phyloP scores from a whole-genome alignment of 2,113 vertebrate species.

The Bagarius yarrelli region DNA sequence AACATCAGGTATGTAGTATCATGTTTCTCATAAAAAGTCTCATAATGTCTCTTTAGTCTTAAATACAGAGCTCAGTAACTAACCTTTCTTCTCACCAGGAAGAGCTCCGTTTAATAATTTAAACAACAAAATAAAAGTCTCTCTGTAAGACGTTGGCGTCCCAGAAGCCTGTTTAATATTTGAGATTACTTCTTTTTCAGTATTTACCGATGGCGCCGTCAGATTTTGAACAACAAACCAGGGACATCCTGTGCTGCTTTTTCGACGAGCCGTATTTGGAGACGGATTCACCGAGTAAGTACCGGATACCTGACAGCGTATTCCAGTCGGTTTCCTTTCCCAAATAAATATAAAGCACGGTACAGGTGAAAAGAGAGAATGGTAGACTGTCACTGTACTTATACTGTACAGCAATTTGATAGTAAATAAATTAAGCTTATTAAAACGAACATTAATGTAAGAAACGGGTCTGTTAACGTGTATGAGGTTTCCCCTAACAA shows the following conservation, averaged over 20 bases:
- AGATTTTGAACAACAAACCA: background rate
- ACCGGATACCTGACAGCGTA: background rate
- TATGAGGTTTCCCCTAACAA: too few relatives aligned
- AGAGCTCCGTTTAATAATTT: background rate
- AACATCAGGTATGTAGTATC: background rate
- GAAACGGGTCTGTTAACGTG: background rate
- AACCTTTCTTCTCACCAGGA: background rate
- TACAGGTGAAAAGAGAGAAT: background rate
- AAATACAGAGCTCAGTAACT: background rate
- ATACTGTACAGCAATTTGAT: background rate
- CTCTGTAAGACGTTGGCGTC: too few relatives aligned
- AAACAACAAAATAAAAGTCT: background rate
- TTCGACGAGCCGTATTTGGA: background rate
- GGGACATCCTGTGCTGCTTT: background rate
- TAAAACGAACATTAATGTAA: background rate
- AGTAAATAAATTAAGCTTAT: background rate
- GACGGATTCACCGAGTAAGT: background rate
- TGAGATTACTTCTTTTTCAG: background rate
- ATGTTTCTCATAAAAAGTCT: background rate
- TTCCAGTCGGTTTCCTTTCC: background rate
- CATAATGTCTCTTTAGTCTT: background rate
- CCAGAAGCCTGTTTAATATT: background rate
- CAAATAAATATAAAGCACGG: too few relatives aligned
- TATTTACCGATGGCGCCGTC: background rate
- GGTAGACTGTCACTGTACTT: background rate